Conservation (phyloP, 2,888 invertebrate genomes). For the Xanthorhoe spadicearia region DNA sequence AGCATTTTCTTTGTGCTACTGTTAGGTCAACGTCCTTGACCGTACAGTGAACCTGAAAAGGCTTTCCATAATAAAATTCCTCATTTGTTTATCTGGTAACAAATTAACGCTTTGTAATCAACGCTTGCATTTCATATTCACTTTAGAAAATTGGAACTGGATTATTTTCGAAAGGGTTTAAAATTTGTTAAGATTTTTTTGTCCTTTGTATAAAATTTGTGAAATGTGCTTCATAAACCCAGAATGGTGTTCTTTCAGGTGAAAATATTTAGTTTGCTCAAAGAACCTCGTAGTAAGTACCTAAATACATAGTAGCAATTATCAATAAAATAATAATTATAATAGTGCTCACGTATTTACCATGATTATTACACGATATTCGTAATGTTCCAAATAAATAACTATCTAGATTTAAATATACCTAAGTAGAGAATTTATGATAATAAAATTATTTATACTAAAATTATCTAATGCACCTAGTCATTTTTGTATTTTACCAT, state of each 20-base stretch:
- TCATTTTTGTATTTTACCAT: conserved; percentile 39
- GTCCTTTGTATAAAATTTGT: no score
- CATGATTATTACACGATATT: conserved; percentile 39
- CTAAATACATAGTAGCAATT: background rate
- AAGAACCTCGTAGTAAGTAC: background rate
- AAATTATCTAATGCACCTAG: conserved; percentile 48
- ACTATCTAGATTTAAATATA: background rate
- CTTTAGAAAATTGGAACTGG: background rate
- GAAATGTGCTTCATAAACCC: background rate
- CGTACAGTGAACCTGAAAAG: background rate
- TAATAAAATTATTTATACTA: conserved; percentile 10
- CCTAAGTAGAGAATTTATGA: background rate
- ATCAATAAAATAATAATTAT: conserved; percentile 17
- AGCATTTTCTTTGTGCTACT: background rate
- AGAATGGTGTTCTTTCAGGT: background rate
- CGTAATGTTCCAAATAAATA: conserved; percentile 14
- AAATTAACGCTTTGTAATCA: background rate
- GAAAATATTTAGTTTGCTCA: conserved; percentile 12
- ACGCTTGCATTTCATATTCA: background rate
- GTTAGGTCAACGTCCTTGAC: background rate
- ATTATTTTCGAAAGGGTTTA: background rate
- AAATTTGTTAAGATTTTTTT: background rate
- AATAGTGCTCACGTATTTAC: conserved; percentile 36
- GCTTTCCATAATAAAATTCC: background rate
- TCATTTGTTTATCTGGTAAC: background rate